Base-by-base conservation (phyloP, 2,113 vertebrate species). In the Xiphias gladius region DNA sequence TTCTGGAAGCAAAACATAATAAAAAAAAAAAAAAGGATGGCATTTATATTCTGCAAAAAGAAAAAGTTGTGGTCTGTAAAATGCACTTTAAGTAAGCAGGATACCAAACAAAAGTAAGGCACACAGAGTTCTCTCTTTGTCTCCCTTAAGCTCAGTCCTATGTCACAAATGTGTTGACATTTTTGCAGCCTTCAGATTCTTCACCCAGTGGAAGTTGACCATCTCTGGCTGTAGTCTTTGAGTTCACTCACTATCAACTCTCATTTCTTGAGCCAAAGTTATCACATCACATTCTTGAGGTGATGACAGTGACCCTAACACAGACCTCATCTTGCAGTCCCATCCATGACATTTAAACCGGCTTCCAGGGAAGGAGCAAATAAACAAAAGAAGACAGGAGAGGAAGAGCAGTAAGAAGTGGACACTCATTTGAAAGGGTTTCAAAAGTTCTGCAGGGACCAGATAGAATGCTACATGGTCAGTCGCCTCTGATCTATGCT, bases 311-410 rank as follows among this genome's bases (percentile, higher is more conserved):
- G 91, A 91, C 94, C 93, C 73, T 52, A n/a, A 75, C 83, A 19
- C 69, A 65, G 86, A 93, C 91, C 90, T 88, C 90, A 94, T 91
- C 92, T 86, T n/a, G 74, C 70, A 30, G 62, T 86, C 83, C 81
- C 5, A 24, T 61, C 76, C 55, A 14, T 94, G 93, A 93, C 93
- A 95, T 95, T 94, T 92, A 90, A 64, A 88, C 84, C 7, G 32
- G 58, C 69, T 87, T 66, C 65, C 14, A 6, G 89, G 79, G 80
- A 76, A 6, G 26, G 13, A 80, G 66, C 28, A 55, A 43, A 77
- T 84, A 79, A 86, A 69, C 83, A 84, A 75, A 71, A n/a, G 73
- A 55, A 19, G 62, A 80, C 65, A 63, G 87, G 76, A 76, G 41
- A 17, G 16, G 58, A 55, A 70, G 81, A 82, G 71, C 75, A 77